phyloP scores from a whole-genome alignment of 1,140 invertebrate genomes.

The Nephotettix cincticeps region DNA sequence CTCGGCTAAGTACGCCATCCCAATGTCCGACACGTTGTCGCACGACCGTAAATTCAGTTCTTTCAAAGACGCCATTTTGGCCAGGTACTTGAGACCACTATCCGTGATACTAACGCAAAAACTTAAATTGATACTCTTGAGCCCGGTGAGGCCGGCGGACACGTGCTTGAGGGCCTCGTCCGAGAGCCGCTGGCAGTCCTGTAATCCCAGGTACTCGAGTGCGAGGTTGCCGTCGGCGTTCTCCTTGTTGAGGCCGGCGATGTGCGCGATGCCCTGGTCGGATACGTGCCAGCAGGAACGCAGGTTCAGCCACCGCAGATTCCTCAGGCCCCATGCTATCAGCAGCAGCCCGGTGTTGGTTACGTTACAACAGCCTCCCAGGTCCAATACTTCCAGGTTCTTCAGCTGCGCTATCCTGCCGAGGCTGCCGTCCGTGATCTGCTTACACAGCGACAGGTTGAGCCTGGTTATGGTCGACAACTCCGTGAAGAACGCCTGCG shows the following conservation, averaged over 20 bases:
- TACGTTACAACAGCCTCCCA: constrained; percentile 89
- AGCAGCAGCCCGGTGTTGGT: constrained; percentile 83
- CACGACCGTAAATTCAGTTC: constrained; percentile 91
- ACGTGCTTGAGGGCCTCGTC: constrained; percentile 87
- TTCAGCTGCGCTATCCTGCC: constrained; percentile 82
- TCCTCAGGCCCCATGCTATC: constrained; percentile 83
- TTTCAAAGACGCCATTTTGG: constrained; percentile 75
- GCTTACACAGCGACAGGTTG: constrained; percentile 91
- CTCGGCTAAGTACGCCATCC: constrained; percentile 87
- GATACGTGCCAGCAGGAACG: constrained; percentile 90
- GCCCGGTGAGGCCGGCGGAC: constrained; percentile 71
- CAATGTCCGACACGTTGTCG: constrained; percentile 90
- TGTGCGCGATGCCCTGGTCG: constrained; percentile 83
- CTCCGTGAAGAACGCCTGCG: constrained; percentile 74
- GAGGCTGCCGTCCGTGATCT: constrained; percentile 85
- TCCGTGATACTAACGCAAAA: constrained; percentile 94
- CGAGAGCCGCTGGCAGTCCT: constrained; percentile 91
- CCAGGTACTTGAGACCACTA: constrained; percentile 83
- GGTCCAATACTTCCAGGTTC: constrained; percentile 82
- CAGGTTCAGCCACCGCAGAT: constrained; percentile 79
- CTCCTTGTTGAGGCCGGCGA: constrained; percentile 71
- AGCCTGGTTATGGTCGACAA: constrained; percentile 72
- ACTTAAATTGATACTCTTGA: constrained; percentile 87
- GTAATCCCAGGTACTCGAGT: constrained; percentile 82
- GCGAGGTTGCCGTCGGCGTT: constrained; percentile 61